Evolutionary conservation across 2,888 invertebrate genomes (phyloP), one percentile per base, ranked within the genome.

Genomic region (Apeira syringaria): DNA sequence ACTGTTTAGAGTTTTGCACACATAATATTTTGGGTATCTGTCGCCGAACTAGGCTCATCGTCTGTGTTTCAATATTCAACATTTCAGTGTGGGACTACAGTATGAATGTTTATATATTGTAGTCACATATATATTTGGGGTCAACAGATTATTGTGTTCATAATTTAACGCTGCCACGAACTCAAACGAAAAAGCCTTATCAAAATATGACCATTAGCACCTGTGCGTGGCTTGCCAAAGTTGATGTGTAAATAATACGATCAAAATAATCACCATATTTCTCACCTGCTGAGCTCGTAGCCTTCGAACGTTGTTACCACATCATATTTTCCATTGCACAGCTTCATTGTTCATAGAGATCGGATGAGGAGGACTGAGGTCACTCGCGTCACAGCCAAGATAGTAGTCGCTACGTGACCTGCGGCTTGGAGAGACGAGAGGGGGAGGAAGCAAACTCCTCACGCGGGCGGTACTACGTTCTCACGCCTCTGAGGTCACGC

Each of bases 401-500:
- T 20, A 7, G 7, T 7, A 7, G 20, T 6, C 7, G 7, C 20
- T 20, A 20, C 2, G 2, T 20, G 7, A 20, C 59, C 61, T 56
- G 59, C 61, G 56, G 60, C 44, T 45, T 48, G 13, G 8, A 38
- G 42, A 9, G 24, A 48, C 12, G 9, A 35, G 41, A 42, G 47
- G 46, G 37, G 61, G 57, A 56, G 50, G 54, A 49, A 53, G 24
- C 41, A 24, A 24, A 26, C 47, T 40, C 38, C 38, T 66, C 56
- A 60, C 61, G 64, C 75, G 71, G 80, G 78, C 79, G 77, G 74
- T 67, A 54, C 75, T 65, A 46, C 56, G 78, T 86, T 87, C 87
- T 79, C 87, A 87, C 86, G 87, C 81, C 84, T 85, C 74, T 71
- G 80, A 79, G 85, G 86, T 86, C 86, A 86, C 83, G 84, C 83